Evolutionary conservation across 2,797 vertebrate species (phyloP).

Genomic region (Gymnothorax javanicus): DNA sequence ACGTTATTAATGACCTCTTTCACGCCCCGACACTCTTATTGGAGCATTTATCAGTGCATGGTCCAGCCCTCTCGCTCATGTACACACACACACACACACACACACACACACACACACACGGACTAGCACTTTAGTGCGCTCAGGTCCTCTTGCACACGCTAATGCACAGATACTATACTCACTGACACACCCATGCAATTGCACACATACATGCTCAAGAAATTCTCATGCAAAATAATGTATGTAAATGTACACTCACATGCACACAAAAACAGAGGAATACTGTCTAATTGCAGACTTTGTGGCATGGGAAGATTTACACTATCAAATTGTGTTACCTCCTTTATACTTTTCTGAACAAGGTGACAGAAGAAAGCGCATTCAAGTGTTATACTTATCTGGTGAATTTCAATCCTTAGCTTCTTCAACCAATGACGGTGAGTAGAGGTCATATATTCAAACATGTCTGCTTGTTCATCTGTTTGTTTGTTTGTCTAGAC

Average conservation of each 20-base stretch:
- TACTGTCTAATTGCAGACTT: too few relatives aligned
- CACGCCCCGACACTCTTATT: slow-evolving; percentile 68
- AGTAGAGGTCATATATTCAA: too few relatives aligned
- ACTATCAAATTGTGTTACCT: too few relatives aligned
- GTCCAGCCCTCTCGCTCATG: slow-evolving; percentile 34
- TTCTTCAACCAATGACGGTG: too few relatives aligned
- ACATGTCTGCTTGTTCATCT: too few relatives aligned
- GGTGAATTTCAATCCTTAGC: too few relatives aligned
- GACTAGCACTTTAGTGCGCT: background rate
- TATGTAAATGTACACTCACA: background rate
- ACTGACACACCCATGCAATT: background rate
- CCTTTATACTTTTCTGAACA: too few relatives aligned
- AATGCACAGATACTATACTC: slow-evolving; percentile 31
- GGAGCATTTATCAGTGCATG: slow-evolving; percentile 72
- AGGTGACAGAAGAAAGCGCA: too few relatives aligned
- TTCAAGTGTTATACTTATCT: too few relatives aligned
- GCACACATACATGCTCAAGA: background rate
- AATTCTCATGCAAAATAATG: background rate
- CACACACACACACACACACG: slow-evolving; percentile 38
- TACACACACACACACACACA: slow-evolving; percentile 40
- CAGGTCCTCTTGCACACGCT: slow-evolving; percentile 36
- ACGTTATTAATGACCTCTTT: slow-evolving; percentile 77
- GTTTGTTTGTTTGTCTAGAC: too few relatives aligned
- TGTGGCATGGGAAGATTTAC: too few relatives aligned
- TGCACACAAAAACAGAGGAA: background rate